Conservation (phyloP, 2,888 invertebrate genomes). For the Lacanobia oleracea region DNA sequence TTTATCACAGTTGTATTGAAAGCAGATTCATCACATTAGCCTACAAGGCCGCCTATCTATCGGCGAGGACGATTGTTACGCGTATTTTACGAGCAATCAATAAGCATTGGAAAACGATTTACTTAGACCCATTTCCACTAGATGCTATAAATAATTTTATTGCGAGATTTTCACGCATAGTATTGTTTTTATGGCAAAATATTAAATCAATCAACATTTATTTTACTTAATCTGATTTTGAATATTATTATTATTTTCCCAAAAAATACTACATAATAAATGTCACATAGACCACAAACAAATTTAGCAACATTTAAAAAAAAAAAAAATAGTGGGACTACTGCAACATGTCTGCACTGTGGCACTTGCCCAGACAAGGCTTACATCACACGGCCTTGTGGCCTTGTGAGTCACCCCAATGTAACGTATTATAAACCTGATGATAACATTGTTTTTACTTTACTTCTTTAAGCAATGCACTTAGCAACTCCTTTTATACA, state of each 20-base stretch:
- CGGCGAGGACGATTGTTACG: constrained; percentile 20
- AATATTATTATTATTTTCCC: background rate
- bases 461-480: constrained; percentile 43
- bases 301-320: too few species aligned
- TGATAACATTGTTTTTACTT: constrained; percentile 53
- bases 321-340: constrained; percentile 33
- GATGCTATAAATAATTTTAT: constrained; percentile 2
- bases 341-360: constrained; percentile 46
- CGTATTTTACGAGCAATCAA: constrained; percentile 40
- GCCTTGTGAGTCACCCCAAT: constrained; percentile 72
- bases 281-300: background rate
- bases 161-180: background rate
- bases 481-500: constrained; percentile 31
- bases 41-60: constrained; percentile 32
- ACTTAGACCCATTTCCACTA: background rate
- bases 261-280: background rate
- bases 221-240: background rate
- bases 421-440: constrained; percentile 54
- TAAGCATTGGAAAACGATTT: constrained; percentile 33
- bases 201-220: background rate
- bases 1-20: constrained; percentile 29
- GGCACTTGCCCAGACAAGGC: constrained; percentile 48
- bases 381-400: constrained; percentile 74
- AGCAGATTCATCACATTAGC: constrained; percentile 45
- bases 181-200: background rate